Evolutionary conservation across 2,113 vertebrate species (phyloP).

Genomic region (Scartelaos histophorus): DNA sequence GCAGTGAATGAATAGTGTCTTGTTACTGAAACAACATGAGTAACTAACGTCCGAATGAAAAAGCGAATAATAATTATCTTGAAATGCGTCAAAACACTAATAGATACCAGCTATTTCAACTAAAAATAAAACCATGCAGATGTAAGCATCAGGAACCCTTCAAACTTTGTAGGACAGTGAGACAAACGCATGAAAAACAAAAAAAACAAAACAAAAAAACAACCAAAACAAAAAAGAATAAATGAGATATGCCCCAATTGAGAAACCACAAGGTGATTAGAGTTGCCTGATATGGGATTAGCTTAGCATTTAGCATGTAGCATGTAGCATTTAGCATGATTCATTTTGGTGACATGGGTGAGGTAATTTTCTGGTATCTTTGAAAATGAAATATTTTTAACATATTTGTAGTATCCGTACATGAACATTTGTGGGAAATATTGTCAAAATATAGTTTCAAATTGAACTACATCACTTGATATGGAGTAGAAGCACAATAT

Average conservation of each 20-base stretch:
- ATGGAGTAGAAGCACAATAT: neutral
- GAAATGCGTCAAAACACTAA: conserved; percentile 91
- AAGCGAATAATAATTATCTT: conserved; percentile 84
- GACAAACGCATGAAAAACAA: conserved; percentile 42
- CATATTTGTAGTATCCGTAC: too few species aligned
- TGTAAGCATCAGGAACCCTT: conserved; percentile 81
- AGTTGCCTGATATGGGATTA: conserved; percentile 21
- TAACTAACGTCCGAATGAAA: conserved; percentile 80
- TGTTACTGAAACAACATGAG: conserved; percentile 89
- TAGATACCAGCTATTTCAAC: conserved; percentile 99
- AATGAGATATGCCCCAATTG: conserved; percentile 34
- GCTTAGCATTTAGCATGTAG: neutral
- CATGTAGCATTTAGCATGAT: too few species aligned
- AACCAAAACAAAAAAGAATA: conserved; percentile 40
- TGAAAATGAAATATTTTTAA: too few species aligned
- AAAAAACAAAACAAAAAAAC: conserved; percentile 40
- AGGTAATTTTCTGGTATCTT: too few species aligned
- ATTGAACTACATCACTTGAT: neutral
- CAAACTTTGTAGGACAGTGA: conserved; percentile 71
- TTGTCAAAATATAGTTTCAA: neutral
- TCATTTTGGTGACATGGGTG: too few species aligned
- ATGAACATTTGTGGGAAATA: neutral
- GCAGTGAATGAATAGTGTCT: conserved; percentile 91
- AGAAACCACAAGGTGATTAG: conserved; percentile 44
- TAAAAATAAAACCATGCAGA: conserved; percentile 79